phyloP scores from a whole-genome alignment of 64 coral and sea anemone species.

The Exaiptasia diaphana region DNA sequence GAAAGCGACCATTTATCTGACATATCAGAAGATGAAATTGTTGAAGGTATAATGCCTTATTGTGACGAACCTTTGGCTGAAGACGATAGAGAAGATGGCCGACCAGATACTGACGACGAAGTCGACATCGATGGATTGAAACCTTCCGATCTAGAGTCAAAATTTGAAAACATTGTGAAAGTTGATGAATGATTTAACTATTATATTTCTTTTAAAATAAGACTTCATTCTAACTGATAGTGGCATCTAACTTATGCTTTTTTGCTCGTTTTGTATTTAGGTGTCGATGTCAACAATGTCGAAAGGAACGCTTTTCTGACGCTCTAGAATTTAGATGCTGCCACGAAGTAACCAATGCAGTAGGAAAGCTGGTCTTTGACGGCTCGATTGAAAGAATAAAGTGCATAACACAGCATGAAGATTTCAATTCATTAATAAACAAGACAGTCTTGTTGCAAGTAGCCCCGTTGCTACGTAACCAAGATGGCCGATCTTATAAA shows the following conservation, averaged over 20 bases:
- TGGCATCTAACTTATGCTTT: neutral
- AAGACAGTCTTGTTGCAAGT: conserved; percentile 27
- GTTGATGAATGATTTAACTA: neutral
- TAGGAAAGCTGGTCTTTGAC: conserved; percentile 35
- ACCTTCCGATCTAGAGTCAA: neutral
- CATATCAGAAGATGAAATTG: neutral
- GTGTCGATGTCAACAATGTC: conserved; percentile 50
- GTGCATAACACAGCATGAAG: conserved; percentile 51
- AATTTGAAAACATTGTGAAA: neutral
- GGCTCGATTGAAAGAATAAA: conserved; percentile 31
- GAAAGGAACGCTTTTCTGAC: neutral
- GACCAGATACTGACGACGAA: neutral
- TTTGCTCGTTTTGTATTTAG: conserved; percentile 3
- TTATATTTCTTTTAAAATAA: neutral
- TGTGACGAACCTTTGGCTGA: neutral
- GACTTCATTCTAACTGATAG: neutral
- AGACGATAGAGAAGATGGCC: neutral
- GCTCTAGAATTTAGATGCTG: conserved; percentile 54
- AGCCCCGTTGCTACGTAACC: conserved; percentile 16
- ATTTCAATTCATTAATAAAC: conserved; percentile 24
- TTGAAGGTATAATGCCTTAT: neutral
- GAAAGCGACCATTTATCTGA: too few species aligned
- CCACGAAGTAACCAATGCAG: conserved; percentile 2
- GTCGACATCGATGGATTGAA: conserved; percentile 8
- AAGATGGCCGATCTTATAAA: conserved; percentile 4